Evolutionary conservation across 2,888 invertebrate species (phyloP).

Genomic region (Proisotoma minuta): DNA sequence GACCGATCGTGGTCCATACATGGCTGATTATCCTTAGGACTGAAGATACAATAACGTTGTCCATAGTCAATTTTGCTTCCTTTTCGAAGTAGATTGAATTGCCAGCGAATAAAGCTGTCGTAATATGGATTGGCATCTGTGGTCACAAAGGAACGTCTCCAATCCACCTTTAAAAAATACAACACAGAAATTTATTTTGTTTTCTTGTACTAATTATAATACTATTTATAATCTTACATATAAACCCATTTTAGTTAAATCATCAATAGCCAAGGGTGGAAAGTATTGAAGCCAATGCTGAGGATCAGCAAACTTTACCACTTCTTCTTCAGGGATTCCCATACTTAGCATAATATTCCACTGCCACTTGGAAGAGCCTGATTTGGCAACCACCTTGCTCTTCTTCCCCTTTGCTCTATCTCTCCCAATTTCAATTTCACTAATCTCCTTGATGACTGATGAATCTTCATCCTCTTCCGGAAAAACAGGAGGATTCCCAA

Average conservation of each 20-base stretch:
- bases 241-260: slow-evolving; percentile 82
- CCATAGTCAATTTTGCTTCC: slow-evolving; percentile 91
- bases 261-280: slow-evolving; percentile 80
- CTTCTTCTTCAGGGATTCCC: slow-evolving; percentile 85
- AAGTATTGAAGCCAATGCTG: slow-evolving; percentile 95
- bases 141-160: slow-evolving; percentile 96
- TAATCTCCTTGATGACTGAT: slow-evolving; percentile 51
- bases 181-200: slow-evolving; percentile 13
- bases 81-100: slow-evolving; percentile 78
- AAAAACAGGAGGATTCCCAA: slow-evolving; percentile 88
- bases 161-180: slow-evolving; percentile 68
- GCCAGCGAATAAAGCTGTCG: slow-evolving; percentile 97
- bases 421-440: slow-evolving; percentile 57
- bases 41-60: slow-evolving; percentile 93
- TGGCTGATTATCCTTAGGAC: slow-evolving; percentile 93
- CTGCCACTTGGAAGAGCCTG: slow-evolving; percentile 83
- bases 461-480: slow-evolving; percentile 59
- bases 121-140: slow-evolving; percentile 96
- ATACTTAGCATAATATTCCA: slow-evolving; percentile 98
- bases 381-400: slow-evolving; percentile 92
- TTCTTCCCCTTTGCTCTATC: slow-evolving; percentile 91
- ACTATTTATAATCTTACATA: slow-evolving; percentile 64
- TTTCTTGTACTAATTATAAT: too few relatives aligned
- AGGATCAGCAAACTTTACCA: slow-evolving; percentile 83
- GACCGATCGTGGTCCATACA: slow-evolving; percentile 99